These are phyloP conservation scores for Xiphophorus hellerii DNA, from an alignment of 2,113 vertebrate species.

Conservation along the genomic window DNA sequence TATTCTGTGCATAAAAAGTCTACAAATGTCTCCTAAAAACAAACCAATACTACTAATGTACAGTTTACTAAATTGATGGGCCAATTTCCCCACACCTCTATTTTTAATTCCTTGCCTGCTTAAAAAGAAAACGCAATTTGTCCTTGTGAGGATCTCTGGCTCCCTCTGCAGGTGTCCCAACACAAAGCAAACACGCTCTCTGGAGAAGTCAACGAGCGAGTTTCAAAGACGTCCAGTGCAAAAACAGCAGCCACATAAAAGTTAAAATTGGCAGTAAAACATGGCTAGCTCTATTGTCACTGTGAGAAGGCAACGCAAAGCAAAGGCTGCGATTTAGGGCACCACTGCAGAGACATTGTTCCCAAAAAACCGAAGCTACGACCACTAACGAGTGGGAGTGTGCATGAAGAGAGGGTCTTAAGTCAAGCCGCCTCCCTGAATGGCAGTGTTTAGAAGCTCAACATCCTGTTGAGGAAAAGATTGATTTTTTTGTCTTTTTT, in stretches of 20 bases:
- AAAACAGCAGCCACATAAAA: conserved; percentile 78
- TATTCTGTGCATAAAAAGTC: not conserved
- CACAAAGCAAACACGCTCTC: conserved; percentile 38
- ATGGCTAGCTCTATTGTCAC: conserved; percentile 82
- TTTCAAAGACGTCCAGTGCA: conserved; percentile 79
- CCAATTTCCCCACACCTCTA: not conserved
- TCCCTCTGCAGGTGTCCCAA: conserved; percentile 48
- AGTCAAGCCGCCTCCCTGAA: conserved; percentile 70
- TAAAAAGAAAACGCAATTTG: conserved; percentile 26
- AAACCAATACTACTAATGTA: not conserved
- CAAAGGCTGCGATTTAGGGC: conserved; percentile 76
- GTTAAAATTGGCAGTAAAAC: conserved; percentile 82
- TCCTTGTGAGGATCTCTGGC: conserved; percentile 42
- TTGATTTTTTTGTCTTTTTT: conserved; percentile 21
- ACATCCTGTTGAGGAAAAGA: conserved; percentile 44
- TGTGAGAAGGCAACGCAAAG: conserved; percentile 82
- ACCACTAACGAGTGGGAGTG: conserved; percentile 73
- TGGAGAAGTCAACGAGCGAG: conserved; percentile 57
- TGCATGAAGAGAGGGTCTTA: conserved; percentile 68
- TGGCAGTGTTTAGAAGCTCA: conserved; percentile 85
- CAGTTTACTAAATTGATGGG: not conserved
- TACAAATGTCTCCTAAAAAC: not conserved
- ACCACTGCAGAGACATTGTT: conserved; percentile 76
- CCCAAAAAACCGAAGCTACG: conserved; percentile 77
- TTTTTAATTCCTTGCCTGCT: not conserved